Evolutionary conservation across 2,888 invertebrate species (phyloP), one percentile per base, ranked within the genome.

Genomic region (Linnaemya vulpina): DNA sequence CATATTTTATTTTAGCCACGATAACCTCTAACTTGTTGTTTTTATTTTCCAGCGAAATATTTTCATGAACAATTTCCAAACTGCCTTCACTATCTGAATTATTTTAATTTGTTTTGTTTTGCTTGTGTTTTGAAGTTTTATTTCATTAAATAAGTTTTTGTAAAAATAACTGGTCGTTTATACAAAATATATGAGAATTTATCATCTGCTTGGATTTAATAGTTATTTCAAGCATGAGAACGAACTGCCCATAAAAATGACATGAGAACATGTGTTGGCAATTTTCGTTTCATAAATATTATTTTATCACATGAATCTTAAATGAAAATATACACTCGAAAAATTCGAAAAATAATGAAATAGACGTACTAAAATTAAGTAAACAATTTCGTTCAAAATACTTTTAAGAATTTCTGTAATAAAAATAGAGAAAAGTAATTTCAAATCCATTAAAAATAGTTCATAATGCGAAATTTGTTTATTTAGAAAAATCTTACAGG

Each of bases 211-310:
- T 25, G 25, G 3, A 25, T 53, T 53, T 53, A 53, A 53, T 53
- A 22, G 9, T 17, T 17, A 17, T 49, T 49, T 17, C 1, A n/a
- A 46, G 15, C n/a, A 17, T 25, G 30, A 43, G 20, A 35, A 78
- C n/a, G 35, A 22, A 25, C 17, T 22, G 15, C 51, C 20, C 51
- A 9, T 51, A 51, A 51, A 51, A 62, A 15, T 7, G 25, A 55
- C 55, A 40, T 35, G 10, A 1, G 11, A 51, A 71, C 49, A 73
- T 40, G 53, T 79, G 55, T 65, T 63, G 40, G n/a, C 46, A 25
- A 38, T 76, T 76, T 67, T 40, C 51, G 13, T 38, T 38, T 60
- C 58, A 68, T 68, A 77, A 77, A 77, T 60, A 58, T 68, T 25
- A 60, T 77, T 49, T 68, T 60, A 60, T 49, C 77, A 25, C 60